Percentiles rank a stretch among this genome's conserved stretches.
Conservation (phyloP, 92 coral and sea anemone species). For the Zoanthus sansibaricus region DNA sequence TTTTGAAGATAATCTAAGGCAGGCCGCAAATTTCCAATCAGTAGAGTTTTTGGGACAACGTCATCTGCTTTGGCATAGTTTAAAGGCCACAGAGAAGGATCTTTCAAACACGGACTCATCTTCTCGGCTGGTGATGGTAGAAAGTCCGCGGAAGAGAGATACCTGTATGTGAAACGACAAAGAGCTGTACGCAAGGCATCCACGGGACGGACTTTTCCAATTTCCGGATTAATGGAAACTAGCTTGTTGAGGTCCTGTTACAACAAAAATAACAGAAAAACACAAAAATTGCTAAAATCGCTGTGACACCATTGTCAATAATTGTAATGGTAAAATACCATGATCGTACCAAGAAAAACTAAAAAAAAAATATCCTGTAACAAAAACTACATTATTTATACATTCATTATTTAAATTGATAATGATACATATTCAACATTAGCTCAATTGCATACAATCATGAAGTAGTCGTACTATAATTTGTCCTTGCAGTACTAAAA, state of each 20-base stretch:
- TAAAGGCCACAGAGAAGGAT: conserved; percentile 91
- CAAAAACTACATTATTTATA: no score
- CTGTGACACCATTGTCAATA: background rate
- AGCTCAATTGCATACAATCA: no score
- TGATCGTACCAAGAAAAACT: no score
- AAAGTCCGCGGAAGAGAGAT: conserved; percentile 78
- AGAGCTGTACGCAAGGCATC: conserved; percentile 76
- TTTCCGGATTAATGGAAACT: conserved; percentile 21
- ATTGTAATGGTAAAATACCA: background rate
- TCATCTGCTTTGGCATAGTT: conserved; percentile 34
- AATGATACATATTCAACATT: no score
- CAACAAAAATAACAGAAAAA: background rate
- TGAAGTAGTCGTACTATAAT: no score
- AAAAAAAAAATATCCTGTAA: no score
- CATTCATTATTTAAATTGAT: no score
- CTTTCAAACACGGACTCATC: conserved; percentile 71
- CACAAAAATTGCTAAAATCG: background rate
- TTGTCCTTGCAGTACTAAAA: no score
- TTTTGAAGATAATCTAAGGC: conserved; percentile 50
- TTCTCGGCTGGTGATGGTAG: conserved; percentile 72
- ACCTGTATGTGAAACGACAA: conserved; percentile 91
- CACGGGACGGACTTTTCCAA: conserved; percentile 39
- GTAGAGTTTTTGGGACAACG: conserved; percentile 42
- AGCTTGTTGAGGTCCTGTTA: conserved; percentile 29
- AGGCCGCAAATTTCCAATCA: conserved; percentile 42